phyloP scores from a whole-genome alignment of 2,888 invertebrate genomes.

The Torymus aiolomorphi region DNA sequence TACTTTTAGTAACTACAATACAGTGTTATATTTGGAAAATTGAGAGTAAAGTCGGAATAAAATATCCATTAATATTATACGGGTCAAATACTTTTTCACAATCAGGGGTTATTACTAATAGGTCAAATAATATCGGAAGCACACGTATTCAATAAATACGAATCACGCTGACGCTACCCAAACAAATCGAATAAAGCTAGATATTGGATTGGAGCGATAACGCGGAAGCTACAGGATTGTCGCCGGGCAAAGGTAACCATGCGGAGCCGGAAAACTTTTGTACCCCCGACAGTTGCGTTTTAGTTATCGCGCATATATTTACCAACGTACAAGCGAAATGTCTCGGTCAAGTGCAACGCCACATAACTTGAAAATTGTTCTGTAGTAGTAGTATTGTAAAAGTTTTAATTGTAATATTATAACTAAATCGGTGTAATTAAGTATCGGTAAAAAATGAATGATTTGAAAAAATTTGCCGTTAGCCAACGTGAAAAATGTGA shows the following conservation, averaged over 20 bases:
- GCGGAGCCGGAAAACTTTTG: too few relatives aligned
- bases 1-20: too few relatives aligned
- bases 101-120: background rate
- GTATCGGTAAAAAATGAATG: background rate
- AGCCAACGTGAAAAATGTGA: constrained; percentile 16
- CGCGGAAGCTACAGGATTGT: constrained; percentile 21
- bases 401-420: background rate
- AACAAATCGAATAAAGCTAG: too few relatives aligned
- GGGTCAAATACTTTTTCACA: too few relatives aligned
- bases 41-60: too few relatives aligned
- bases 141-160: too few relatives aligned
- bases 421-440: too few relatives aligned
- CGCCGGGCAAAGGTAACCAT: too few relatives aligned
- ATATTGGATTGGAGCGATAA: constrained; percentile 1
- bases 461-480: background rate
- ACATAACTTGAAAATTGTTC: background rate
- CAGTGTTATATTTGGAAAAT: too few relatives aligned
- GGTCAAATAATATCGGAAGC: background rate
- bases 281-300: background rate
- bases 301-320: background rate
- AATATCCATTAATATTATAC: too few relatives aligned
- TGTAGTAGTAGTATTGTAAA: constrained; percentile 1
- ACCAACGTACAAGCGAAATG: constrained; percentile 1
- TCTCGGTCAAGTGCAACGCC: background rate
- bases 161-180: too few relatives aligned